Base-by-base conservation (phyloP, 2,888 invertebrate species). In the Gisinianus flammeolus region DNA sequence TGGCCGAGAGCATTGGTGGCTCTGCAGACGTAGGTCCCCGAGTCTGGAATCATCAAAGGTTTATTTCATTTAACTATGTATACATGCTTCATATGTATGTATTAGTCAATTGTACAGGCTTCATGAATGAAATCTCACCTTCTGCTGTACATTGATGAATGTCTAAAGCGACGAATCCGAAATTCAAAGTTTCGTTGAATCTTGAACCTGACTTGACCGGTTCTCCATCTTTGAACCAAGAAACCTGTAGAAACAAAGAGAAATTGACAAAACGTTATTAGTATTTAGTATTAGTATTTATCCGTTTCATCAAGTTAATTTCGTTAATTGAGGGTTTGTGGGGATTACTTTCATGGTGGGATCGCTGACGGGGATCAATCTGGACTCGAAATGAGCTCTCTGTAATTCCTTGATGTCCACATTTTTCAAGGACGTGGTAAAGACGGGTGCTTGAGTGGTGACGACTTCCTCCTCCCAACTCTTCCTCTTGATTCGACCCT, bases 121-220 rank as follows among this genome's bases (percentile, higher is more conserved):
- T n/a, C n/a, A n/a, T n/a, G n/a, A n/a, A n/a, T n/a, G n/a, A n/a
- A n/a, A n/a, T 35, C 8, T 44, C 19, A 44, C 44, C 58, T 87
- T 98, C 98, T 10, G 97, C 95, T 85, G 97, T 92, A 79, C 96
- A 94, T 84, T 97, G 94, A 90, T 97, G 91, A 84, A 99, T 97
- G 86, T 99, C 98, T 78, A 99, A 89, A 30, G 97, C 96, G 19
- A 98, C 97, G 87, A 96, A 98, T 64, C 98, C 98, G 87, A 99
- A 98, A 88, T 96, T 98, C 86, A 97, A 95, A 10, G 96, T 95
- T 88, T 97, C 96, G 16, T 95, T 94, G 87, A 98, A 98, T 85
- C 98, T 91, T 8, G 97, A 96, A 85, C 89, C 97, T 81, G 95
- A 94, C 87, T 96, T 95, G 0, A 97, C 90, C 0, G 96, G 94